These are phyloP conservation scores for Drosophila vallismaia DNA, from an alignment of 2,888 invertebrate genomes.

Conservation along the genomic window DNA sequence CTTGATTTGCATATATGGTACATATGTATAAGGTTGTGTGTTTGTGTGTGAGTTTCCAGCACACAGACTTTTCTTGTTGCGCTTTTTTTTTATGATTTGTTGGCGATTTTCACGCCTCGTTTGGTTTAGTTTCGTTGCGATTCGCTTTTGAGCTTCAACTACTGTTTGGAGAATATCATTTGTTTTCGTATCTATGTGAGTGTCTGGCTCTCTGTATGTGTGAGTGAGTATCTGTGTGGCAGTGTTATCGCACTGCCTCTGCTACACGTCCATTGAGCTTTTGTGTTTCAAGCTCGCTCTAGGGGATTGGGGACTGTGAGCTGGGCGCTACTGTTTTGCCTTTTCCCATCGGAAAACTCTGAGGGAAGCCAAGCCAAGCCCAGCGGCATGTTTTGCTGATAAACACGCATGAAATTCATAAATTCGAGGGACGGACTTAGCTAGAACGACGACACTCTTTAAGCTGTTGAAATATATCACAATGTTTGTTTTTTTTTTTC, in stretches of 20 bases:
- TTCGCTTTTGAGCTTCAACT: constrained; percentile 57
- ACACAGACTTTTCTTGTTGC: constrained; percentile 65
- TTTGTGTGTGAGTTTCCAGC: constrained; percentile 24
- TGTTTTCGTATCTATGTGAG: constrained; percentile 34
- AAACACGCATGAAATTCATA: constrained; percentile 77
- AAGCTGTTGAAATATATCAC: constrained; percentile 66
- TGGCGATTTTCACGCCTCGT: constrained; percentile 79
- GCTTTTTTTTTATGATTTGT: constrained; percentile 71
- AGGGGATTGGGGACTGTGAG: constrained; percentile 39
- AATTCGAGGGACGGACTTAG: constrained; percentile 60
- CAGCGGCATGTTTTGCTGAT: constrained; percentile 69
- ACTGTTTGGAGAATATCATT: constrained; percentile 46
- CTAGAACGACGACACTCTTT: constrained; percentile 32
- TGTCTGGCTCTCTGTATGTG: constrained; percentile 13
- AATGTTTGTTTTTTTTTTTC: constrained; percentile 29
- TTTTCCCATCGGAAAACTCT: constrained; percentile 29
- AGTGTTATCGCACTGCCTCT: constrained; percentile 58
- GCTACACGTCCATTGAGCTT: constrained; percentile 50
- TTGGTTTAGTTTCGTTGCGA: constrained; percentile 52
- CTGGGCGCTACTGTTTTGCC: constrained; percentile 13
- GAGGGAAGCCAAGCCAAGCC: constrained; percentile 28
- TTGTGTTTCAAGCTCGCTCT: constrained; percentile 49
- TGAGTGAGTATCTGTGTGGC: constrained; percentile 12
- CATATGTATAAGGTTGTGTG: constrained; percentile 1
- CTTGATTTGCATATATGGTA: constrained; percentile 68